Evolutionary conservation across 2,797 vertebrate species (phyloP).

Genomic region (Pseudochirops cupreus): DNA sequence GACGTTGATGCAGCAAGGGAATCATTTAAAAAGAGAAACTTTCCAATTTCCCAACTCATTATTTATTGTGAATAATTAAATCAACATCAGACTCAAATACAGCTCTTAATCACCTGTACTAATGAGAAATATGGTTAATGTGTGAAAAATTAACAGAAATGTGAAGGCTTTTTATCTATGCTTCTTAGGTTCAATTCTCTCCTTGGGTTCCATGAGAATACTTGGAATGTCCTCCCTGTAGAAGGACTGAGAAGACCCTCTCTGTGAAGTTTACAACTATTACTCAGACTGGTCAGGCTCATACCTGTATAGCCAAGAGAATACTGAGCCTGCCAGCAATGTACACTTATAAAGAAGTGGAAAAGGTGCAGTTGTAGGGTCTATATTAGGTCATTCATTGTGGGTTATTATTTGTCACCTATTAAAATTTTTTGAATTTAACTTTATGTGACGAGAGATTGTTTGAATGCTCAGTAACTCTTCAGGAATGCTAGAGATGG

Average conservation of each 20-base stretch:
- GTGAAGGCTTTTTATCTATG: not conserved
- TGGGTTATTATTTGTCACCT: not conserved
- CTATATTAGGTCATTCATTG: not conserved
- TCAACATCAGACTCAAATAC: not conserved
- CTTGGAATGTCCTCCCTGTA: not conserved
- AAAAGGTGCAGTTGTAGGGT: not conserved
- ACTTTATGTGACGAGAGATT: not conserved
- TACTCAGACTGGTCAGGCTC: not conserved
- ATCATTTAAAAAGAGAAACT: conserved; percentile 9
- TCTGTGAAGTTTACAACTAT: not conserved
- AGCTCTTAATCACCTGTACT: not conserved
- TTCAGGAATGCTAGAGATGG: not conserved
- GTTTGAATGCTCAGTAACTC: not conserved
- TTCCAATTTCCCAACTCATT: not conserved
- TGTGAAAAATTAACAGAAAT: not conserved
- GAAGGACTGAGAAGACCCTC: not conserved
- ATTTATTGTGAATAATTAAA: conserved; percentile 10
- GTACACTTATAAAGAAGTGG: not conserved
- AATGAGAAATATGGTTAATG: not conserved
- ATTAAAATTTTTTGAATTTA: not conserved
- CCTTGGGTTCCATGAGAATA: not conserved
- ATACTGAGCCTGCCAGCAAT: not conserved
- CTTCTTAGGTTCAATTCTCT: not conserved
- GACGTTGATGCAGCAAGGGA: not conserved
- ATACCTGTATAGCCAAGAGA: not conserved